Evolutionary conservation across 2,113 vertebrate genomes (phyloP), one percentile per base, ranked within the genome.

Genomic region (Antigone vipio): DNA sequence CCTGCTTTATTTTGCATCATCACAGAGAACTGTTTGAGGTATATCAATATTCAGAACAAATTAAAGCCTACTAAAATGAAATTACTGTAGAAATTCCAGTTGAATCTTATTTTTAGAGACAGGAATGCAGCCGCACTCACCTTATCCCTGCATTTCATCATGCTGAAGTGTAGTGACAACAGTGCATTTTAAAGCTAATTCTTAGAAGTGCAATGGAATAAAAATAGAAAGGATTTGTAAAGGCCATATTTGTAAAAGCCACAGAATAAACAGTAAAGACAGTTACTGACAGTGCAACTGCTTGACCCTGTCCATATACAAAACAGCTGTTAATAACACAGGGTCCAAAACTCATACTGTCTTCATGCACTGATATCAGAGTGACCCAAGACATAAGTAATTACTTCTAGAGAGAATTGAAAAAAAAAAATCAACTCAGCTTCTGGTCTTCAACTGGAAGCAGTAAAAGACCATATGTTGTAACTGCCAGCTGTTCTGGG

Each of bases 141-240:
- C 13, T 49, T 67, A 76, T 40, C 34, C 40, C 86, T 82, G 73
- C 49, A 76, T 76, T 91, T 85, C 53, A 44, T 80, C 75, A 42
- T 11, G 12, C 53, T 75, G 29, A 83, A 95, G 15, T 38, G 14
- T 24, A 85, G 20, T 21, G 44, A 88, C 38, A 90, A 58, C 13
- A 47, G 21, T 58, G 34, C 60, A 32, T 60, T 91, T 80, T 72
- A 92, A 81, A 95, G 58, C 27, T 79, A 89, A 82, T 91, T 95
- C 62, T 84, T 75, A 53, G 40, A 73, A 89, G 42, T 20, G 9
- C 52, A 78, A 16, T 17, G 15, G 52, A 63, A 89, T 56, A 81
- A 95, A 96, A 95, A 85, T 40, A 91, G 72, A 86, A 91, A 80
- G 63, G n/a, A 80, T 90, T 84, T 86, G 63, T 64, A 85, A 79